Percentiles rank a stretch among this genome's conserved stretches.
phyloP scores from a whole-genome alignment of 2,888 invertebrate genomes.

The Andrena chrysosceles region DNA sequence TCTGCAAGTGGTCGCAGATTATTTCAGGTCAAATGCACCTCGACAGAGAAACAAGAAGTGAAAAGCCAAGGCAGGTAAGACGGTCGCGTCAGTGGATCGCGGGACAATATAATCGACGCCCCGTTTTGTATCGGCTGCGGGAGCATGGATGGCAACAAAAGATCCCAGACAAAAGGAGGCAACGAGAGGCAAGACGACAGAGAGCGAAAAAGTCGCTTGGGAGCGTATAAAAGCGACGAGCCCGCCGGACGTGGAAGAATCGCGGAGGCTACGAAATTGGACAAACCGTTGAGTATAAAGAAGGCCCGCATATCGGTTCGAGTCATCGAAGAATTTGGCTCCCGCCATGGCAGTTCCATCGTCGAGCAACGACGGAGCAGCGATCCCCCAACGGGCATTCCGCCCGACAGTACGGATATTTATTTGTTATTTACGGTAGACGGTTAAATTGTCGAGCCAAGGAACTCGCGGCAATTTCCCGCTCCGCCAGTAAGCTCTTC shows the following conservation, averaged over 20 bases:
- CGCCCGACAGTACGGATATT: slow-evolving; percentile 44
- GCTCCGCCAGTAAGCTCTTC: slow-evolving; percentile 29
- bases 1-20: slow-evolving; percentile 9
- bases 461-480: slow-evolving; percentile 46
- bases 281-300: slow-evolving; percentile 43
- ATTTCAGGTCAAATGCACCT: slow-evolving; percentile 7
- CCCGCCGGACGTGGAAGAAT: slow-evolving; percentile 33
- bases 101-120: slow-evolving; percentile 42
- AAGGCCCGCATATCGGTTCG: slow-evolving; percentile 54
- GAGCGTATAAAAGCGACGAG: slow-evolving; percentile 22
- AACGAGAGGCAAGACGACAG: slow-evolving; percentile 1
- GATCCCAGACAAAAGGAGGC: slow-evolving; percentile 11
- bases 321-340: slow-evolving; percentile 50
- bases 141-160: slow-evolving; percentile 29
- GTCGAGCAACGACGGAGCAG: background rate
- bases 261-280: slow-evolving; percentile 48
- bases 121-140: background rate
- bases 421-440: slow-evolving; percentile 48
- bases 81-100: slow-evolving; percentile 32
- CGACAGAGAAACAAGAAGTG: background rate
- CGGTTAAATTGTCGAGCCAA: slow-evolving; percentile 43
- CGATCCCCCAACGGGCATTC: slow-evolving; percentile 11
- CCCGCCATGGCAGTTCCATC: slow-evolving; percentile 5
- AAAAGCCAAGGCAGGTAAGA: background rate
- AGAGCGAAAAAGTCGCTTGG: slow-evolving; percentile 8